These are phyloP conservation scores for Littorina saxatilis DNA, from an alignment of 1,140 invertebrate species.

Conservation along the genomic window DNA sequence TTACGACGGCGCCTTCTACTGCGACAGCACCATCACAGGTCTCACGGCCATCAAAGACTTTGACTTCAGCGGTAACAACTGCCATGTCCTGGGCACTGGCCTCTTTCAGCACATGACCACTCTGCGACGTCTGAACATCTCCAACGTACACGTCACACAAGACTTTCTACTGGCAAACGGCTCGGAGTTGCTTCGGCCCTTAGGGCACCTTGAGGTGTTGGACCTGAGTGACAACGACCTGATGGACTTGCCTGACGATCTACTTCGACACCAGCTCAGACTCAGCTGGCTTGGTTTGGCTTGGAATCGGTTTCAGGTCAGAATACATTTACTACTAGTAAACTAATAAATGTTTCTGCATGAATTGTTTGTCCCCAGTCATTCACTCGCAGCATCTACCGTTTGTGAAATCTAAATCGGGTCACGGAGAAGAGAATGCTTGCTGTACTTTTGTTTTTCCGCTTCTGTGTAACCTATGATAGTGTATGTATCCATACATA, in stretches of 20 bases:
- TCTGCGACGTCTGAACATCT: background rate
- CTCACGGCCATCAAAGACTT: background rate
- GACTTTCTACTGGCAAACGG: background rate
- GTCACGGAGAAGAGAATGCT: too few species aligned
- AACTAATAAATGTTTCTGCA: background rate
- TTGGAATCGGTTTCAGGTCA: background rate
- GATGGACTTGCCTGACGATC: background rate
- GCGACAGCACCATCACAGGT: background rate
- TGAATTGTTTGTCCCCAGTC: too few species aligned
- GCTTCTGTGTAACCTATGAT: background rate
- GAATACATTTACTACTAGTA: background rate
- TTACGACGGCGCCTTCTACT: background rate
- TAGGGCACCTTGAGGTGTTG: background rate
- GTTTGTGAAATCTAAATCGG: background rate
- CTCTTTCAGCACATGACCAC: background rate
- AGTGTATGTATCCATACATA: background rate
- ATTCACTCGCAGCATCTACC: background rate
- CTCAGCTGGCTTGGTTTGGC: background rate
- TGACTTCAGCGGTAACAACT: conserved; percentile 19
- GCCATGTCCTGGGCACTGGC: background rate
- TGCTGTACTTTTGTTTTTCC: background rate
- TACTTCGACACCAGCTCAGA: background rate
- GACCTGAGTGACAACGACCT: conserved; percentile 10
- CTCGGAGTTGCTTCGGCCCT: background rate
- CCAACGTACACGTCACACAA: background rate